Percentiles rank a stretch among this genome's conserved stretches.
These are phyloP conservation scores for Aethes cnicana DNA, from an alignment of 2,888 invertebrate species.

Conservation along the genomic window DNA sequence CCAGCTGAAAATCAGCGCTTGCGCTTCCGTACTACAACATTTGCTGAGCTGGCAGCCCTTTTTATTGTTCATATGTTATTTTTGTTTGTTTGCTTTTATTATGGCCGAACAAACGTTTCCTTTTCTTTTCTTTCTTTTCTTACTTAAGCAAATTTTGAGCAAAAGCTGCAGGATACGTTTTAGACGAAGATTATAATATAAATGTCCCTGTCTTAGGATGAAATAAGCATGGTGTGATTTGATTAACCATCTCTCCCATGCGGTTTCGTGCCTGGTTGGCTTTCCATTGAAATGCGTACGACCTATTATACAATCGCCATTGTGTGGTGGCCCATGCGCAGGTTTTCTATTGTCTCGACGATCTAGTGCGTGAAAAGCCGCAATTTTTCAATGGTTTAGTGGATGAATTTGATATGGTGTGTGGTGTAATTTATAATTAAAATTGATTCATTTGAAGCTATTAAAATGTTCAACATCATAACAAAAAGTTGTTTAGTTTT, in stretches of 20 bases:
- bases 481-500: too few relatives aligned
- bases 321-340: constrained; percentile 11
- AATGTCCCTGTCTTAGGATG: constrained; percentile 1
- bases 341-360: constrained; percentile 11
- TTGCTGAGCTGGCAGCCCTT: too few relatives aligned
- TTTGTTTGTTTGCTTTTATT: too few relatives aligned
- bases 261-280: constrained; percentile 33
- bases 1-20: too few relatives aligned
- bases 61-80: too few relatives aligned
- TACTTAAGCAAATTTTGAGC: too few relatives aligned
- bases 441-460: neutral
- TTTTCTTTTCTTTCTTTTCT: too few relatives aligned
- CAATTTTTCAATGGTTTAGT: constrained; percentile 28
- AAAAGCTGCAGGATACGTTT: too few relatives aligned
- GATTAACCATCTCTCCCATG: constrained; percentile 32
- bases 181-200: too few relatives aligned
- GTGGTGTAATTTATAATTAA: constrained; percentile 10
- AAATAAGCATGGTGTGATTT: constrained; percentile 18
- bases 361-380: constrained; percentile 32
- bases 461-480: too few relatives aligned
- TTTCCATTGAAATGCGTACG: constrained; percentile 23
- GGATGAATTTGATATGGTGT: constrained; percentile 27
- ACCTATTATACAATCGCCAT: constrained; percentile 26
- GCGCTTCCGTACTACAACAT: too few relatives aligned
- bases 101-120: too few relatives aligned